Percentiles rank a stretch among this genome's conserved stretches.
Conservation (phyloP, 2,113 vertebrate genomes). For the Marmota flaviventris region DNA sequence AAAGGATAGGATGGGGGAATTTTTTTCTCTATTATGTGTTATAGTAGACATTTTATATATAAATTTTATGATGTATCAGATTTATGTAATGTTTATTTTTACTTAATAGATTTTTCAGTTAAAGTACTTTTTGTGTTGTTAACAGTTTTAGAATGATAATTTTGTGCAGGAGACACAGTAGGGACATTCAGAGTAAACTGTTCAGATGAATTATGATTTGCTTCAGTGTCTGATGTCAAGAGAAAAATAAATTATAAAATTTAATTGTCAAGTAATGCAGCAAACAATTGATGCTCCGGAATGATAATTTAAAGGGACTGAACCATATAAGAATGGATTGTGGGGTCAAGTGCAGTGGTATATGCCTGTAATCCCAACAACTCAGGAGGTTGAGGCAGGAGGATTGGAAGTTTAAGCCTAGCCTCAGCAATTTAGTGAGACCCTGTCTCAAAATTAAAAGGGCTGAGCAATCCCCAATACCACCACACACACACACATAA, state of each 20-base stretch:
- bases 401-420: no score
- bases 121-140: not conserved
- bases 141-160: not conserved
- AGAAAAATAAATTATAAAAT: conserved; percentile 11
- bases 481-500: no score
- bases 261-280: not conserved
- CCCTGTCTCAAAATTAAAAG: not conserved
- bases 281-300: not conserved
- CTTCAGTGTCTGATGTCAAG: conserved; percentile 8
- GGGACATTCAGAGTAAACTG: conserved; percentile 16
- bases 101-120: not conserved
- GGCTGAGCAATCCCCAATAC: not conserved
- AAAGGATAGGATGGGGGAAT: conserved; percentile 13
- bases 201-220: conserved; percentile 47
- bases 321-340: not conserved
- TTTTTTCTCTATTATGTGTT: not conserved
- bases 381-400: no score
- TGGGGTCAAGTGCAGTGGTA: no score
- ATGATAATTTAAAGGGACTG: not conserved
- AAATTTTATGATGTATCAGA: conserved; percentile 45
- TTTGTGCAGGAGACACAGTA: not conserved
- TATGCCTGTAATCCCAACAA: no score
- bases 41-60: not conserved
- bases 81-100: conserved; percentile 52
- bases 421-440: no score